Conservation (phyloP, 2,113 vertebrate species). For the Sander lucioperca region DNA sequence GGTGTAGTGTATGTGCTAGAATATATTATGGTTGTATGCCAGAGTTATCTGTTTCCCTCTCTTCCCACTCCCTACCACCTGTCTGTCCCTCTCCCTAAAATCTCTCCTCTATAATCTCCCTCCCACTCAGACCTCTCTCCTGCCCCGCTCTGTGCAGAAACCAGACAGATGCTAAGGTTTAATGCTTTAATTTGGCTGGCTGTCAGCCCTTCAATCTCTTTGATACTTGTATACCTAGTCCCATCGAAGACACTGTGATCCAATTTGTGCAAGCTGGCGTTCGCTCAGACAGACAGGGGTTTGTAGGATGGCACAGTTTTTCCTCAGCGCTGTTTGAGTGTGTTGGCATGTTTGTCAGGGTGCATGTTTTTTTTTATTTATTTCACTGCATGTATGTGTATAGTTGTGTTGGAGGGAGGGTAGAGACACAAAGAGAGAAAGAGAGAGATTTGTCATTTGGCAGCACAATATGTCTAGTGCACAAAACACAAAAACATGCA, state of each 20-base stretch:
- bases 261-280: slow-evolving; percentile 80
- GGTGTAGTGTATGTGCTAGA: neutral
- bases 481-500: neutral
- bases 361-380: slow-evolving; percentile 47
- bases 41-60: slow-evolving; percentile 43
- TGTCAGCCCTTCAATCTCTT: slow-evolving; percentile 82
- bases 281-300: slow-evolving; percentile 58
- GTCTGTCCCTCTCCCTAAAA: slow-evolving; percentile 46
- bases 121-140: slow-evolving; percentile 48
- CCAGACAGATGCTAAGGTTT: slow-evolving; percentile 81
- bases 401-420: slow-evolving; percentile 18
- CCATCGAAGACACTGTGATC: slow-evolving; percentile 82
- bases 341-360: slow-evolving; percentile 53
- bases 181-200: slow-evolving; percentile 82
- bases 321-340: slow-evolving; percentile 29
- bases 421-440: slow-evolving; percentile 33
- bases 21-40: too few species aligned
- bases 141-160: slow-evolving; percentile 51
- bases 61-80: slow-evolving; percentile 55
- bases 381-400: slow-evolving; percentile 35
- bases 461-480: slow-evolving; percentile 16
- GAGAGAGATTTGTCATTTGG: slow-evolving; percentile 35
- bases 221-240: slow-evolving; percentile 82
- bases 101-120: slow-evolving; percentile 60
- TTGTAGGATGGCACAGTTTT: slow-evolving; percentile 33